Evolutionary conservation across 2,888 invertebrate species (phyloP).

Genomic region (Tuberolachnus salignus): DNA sequence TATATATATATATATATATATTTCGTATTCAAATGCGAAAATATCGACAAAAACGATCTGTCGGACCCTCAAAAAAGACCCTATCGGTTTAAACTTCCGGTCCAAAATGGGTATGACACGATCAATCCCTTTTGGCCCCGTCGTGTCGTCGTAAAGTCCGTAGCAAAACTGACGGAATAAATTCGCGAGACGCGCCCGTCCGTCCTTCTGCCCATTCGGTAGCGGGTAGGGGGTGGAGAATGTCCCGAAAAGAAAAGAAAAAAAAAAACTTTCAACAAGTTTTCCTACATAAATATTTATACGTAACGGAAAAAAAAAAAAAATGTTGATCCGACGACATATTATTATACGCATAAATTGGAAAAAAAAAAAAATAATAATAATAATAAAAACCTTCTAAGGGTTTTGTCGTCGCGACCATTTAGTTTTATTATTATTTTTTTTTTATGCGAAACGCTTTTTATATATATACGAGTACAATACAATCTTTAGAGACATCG

Average conservation of each 20-base stretch:
- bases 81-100: conserved; percentile 19
- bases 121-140: conserved; percentile 11
- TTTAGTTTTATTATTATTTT: background rate
- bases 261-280: conserved; percentile 38
- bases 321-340: conserved; percentile 6
- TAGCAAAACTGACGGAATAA: conserved; percentile 22
- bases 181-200: conserved; percentile 16
- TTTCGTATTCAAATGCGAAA: conserved; percentile 12
- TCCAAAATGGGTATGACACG: conserved; percentile 32
- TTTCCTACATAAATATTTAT: background rate
- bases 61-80: conserved; percentile 26
- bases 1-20: too few species aligned
- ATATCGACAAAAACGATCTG: conserved; percentile 8
- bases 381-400: background rate
- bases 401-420: background rate
- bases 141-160: conserved; percentile 1
- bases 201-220: too few species aligned
- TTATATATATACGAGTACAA: too few species aligned
- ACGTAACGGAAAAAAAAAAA: background rate
- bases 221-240: too few species aligned
- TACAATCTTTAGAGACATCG: too few species aligned
- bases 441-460: too few species aligned
- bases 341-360: background rate
- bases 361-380: too few species aligned
- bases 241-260: background rate